These are phyloP conservation scores for Benthochromis sp. DNA, from an alignment of 2,113 vertebrate genomes.

Conservation along the genomic window DNA sequence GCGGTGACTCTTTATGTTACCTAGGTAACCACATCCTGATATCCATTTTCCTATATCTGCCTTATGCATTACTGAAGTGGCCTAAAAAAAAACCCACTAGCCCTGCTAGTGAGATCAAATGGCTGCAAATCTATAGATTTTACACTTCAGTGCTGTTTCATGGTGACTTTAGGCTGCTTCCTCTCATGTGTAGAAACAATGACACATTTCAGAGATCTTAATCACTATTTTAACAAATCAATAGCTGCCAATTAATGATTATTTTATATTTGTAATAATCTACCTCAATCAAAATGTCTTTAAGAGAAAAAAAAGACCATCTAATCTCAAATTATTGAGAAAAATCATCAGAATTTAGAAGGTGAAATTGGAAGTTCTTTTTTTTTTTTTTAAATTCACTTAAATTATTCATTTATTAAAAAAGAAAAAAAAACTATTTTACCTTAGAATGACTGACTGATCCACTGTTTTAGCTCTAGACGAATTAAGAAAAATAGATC, in stretches of 20 bases:
- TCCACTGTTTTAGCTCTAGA: background rate
- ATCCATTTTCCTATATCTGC: slow-evolving; percentile 16
- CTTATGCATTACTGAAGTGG: background rate
- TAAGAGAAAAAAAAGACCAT: background rate
- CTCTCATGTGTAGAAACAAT: background rate
- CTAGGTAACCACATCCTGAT: slow-evolving; percentile 42
- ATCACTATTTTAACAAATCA: background rate
- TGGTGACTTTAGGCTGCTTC: background rate
- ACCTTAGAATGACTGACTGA: background rate
- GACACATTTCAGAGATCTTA: background rate
- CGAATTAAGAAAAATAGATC: background rate
- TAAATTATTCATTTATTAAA: background rate
- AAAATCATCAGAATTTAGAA: background rate
- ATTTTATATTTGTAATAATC: background rate
- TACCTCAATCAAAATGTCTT: background rate
- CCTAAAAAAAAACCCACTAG: background rate
- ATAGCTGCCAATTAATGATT: background rate
- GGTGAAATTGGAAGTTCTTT: background rate
- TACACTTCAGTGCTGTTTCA: background rate
- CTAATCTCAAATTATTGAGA: background rate
- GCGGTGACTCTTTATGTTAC: slow-evolving; percentile 34
- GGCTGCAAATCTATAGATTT: background rate
- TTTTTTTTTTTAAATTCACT: background rate
- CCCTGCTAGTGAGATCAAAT: background rate
- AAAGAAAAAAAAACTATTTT: background rate